Evolutionary conservation across 2,113 vertebrate genomes (phyloP), one percentile per base, ranked within the genome.

Genomic region (Ibidorhyncha struthersii): DNA sequence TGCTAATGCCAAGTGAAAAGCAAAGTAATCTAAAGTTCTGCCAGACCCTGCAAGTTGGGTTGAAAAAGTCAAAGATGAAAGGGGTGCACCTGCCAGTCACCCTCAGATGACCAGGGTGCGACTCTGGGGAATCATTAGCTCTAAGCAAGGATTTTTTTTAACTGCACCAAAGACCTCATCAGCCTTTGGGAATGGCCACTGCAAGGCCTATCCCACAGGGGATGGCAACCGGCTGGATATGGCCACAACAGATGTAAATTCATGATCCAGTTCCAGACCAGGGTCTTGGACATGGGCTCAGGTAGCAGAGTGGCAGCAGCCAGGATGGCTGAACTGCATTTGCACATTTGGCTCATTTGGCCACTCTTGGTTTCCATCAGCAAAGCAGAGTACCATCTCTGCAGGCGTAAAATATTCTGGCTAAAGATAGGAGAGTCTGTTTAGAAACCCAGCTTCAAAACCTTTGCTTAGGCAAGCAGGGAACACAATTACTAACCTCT

Each of bases 51-150:
- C 45, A 73, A 80, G 14, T 3, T 59, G 14, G n/a, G 53, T 85
- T 94, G 49, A 96, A 95, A 85, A 82, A 77, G 70, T 65, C 81
- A 77, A 65, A 87, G 70, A 82, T 80, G 45, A 93, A 91, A 88
- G 74, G n/a, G 16, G 17, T 18, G 41, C 86, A 95, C 72, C 93
- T 72, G 86, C 41, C 45, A 74, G 52, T 55, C 52, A 70, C 55
- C 27, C 38, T 84, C 38, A 88, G 45, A 63, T 76, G 78, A 82
- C 40, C 49, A 79, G 32, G 26, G 32, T 41, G 53, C 10, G 25
- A 74, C 61, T 92, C n/a, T 16, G 43, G 53, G 49, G 30, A 89
- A 70, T 38, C 47, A 38, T 41, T 65, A 91, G 10, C 56, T 41
- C 34, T 19, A 27, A 78, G n/a, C 30, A 78, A 83, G 36, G 34